These are phyloP conservation scores for Philopedon plagiatum DNA, from an alignment of 2,888 invertebrate genomes.

Conservation along the genomic window DNA sequence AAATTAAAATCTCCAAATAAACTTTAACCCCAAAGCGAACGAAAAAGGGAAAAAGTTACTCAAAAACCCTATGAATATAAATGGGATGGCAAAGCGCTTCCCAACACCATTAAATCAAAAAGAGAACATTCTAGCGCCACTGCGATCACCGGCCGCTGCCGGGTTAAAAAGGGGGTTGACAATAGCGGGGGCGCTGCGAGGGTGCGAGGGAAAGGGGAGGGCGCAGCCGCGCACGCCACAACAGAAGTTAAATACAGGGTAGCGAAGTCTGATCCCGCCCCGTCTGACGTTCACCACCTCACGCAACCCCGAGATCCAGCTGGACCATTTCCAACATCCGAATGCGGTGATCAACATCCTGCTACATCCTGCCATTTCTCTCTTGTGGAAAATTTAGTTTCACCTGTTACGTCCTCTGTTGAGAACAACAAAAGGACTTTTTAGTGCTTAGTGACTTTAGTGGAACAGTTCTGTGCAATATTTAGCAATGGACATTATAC, in stretches of 20 bases:
- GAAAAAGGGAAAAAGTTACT: constrained; percentile 41
- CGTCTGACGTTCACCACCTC: constrained; percentile 61
- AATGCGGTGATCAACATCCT: constrained; percentile 57
- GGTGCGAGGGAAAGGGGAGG: constrained; percentile 26
- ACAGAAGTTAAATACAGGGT: constrained; percentile 70
- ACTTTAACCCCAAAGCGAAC: constrained; percentile 32
- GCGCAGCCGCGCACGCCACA: constrained; percentile 53
- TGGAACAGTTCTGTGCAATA: constrained; percentile 10
- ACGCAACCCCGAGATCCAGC: constrained; percentile 49
- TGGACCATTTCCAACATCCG: constrained; percentile 62
- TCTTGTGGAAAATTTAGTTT: constrained; percentile 9
- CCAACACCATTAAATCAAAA: constrained; percentile 45
- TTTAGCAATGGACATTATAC: constrained; percentile 48
- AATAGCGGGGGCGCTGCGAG: constrained; percentile 49
- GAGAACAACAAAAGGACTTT: constrained; percentile 7
- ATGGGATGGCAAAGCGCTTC: constrained; percentile 26
- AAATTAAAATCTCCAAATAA: constrained; percentile 21
- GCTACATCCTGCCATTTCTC: constrained; percentile 46
- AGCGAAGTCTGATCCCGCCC: constrained; percentile 68
- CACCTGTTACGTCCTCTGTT: constrained; percentile 20
- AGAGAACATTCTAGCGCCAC: constrained; percentile 58
- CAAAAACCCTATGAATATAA: constrained; percentile 46
- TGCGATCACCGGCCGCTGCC: constrained; percentile 51
- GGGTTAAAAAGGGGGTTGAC: constrained; percentile 56
- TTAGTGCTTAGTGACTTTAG: constrained; percentile 8